phyloP scores from a whole-genome alignment of 1,140 invertebrate genomes.

The Drosophila aff. region DNA sequence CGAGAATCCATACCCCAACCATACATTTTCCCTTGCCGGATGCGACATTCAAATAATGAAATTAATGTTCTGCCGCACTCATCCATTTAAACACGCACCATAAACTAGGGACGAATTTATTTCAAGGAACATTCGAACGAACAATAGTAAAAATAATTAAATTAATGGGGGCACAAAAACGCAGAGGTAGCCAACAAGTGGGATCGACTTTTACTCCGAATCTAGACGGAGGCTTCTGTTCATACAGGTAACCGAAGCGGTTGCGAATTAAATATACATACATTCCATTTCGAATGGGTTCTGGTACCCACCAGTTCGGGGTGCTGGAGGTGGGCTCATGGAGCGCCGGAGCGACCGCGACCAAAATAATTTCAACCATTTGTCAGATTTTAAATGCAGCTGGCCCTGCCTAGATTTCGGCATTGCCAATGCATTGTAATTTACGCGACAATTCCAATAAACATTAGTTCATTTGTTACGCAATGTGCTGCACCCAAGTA shows the following conservation, averaged over 20 bases:
- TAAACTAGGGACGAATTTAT: constrained; percentile 80
- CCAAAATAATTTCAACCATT: constrained; percentile 78
- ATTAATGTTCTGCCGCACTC: constrained; percentile 81
- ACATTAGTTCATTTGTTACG: constrained; percentile 81
- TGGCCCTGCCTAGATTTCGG: constrained; percentile 63
- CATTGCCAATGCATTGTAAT: constrained; percentile 68
- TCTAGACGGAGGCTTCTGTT: constrained; percentile 11
- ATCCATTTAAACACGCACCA: constrained; percentile 81
- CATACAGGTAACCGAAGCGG: constrained; percentile 31
- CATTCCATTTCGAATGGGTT: constrained; percentile 45
- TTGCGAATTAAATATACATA: constrained; percentile 44
- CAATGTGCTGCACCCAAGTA: constrained; percentile 39
- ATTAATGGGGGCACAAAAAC: constrained; percentile 65
- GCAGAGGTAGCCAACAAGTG: constrained; percentile 32
- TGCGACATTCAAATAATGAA: constrained; percentile 77
- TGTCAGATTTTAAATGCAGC: constrained; percentile 72
- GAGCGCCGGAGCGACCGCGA: constrained; percentile 38
- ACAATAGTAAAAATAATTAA: constrained; percentile 79
- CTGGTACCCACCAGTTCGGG: not conserved
- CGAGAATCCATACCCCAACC: constrained; percentile 7
- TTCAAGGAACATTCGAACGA: constrained; percentile 65
- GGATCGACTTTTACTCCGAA: constrained; percentile 33
- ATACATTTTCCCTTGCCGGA: constrained; percentile 1
- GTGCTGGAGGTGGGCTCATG: not conserved
- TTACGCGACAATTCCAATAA: constrained; percentile 83